Base-by-base conservation (phyloP, 2,888 invertebrate genomes). In the Himalopsyche anomala region DNA sequence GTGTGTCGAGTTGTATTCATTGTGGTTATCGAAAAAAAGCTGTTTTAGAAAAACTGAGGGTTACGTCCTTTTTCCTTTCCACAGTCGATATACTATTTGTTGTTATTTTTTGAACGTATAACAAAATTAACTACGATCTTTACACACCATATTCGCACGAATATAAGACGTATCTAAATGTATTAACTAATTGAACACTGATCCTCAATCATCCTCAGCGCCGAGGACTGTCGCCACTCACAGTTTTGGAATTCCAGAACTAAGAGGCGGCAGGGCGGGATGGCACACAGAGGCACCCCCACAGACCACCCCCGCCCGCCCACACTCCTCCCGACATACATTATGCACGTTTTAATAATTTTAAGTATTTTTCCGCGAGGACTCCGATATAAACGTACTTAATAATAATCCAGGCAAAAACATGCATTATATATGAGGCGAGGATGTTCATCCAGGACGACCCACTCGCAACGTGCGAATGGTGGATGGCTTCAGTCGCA, bases 331-430 rank as follows among this genome's bases (percentile, higher is more conserved):
- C 85, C 84, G 82, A 82, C 82, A 81, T 87, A 83, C 81, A 87
- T 86, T 86, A 87, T 87, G 80, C 62, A 87, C 80, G 80, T 79
- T 83, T 86, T 86, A 86, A 87, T 87, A 85, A 87, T 84, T 83
- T 85, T 82, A 86, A 87, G 87, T 87, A 86, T 84, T 74, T 74
- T 74, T 74, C 74, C 74, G 74, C 85, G 74, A 74, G 74, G 74
- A 74, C 74, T 74, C 38, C 74, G 74, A 74, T 74, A 74, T 74
- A 74, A 51, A 74, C 38, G 74, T 38, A 74, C 74, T 74, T 74
- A 74, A 36, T 74, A 74, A 74, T 74, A 74, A 74, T 74, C 74
- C 74, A 38, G 38, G 74, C 74, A 74, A 36, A 74, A 74, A 36
- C 74, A 11, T 74, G 12, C 38, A 74, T 74, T 4, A 74, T 74